Conservation (phyloP, 2,888 invertebrate genomes). For the Cantharis rufa region DNA sequence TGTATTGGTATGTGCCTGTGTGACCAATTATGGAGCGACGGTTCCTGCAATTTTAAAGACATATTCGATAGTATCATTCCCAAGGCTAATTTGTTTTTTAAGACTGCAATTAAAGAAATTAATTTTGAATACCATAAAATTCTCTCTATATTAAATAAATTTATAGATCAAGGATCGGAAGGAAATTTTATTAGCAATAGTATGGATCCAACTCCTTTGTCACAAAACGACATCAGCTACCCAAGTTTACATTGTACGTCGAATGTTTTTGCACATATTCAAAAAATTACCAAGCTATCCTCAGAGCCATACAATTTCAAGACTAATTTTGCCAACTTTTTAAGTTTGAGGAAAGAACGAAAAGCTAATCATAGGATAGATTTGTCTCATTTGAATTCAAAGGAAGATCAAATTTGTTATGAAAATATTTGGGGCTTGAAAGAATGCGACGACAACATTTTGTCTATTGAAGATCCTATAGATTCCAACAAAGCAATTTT, state of each 20-base stretch:
- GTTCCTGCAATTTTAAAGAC: not conserved
- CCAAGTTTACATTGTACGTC: not conserved
- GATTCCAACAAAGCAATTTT: not conserved
- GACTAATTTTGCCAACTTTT: not conserved
- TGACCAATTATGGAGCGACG: slow-evolving; percentile 13
- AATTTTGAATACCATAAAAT: not conserved
- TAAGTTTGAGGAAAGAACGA: not conserved
- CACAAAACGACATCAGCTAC: not conserved
- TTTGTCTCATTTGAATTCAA: not conserved
- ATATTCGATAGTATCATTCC: slow-evolving; percentile 16
- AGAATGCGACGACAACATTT: not conserved
- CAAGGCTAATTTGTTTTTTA: not conserved
- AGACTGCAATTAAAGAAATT: not conserved
- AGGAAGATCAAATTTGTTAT: not conserved
- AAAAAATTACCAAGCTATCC: not conserved
- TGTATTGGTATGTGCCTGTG: slow-evolving; percentile 18
- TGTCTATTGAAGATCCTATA: too few species aligned
- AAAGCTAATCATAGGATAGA: not conserved
- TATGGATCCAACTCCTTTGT: not conserved
- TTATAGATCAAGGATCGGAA: not conserved
- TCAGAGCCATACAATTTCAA: not conserved
- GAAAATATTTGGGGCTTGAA: not conserved
- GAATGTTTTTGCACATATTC: not conserved
- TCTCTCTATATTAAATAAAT: not conserved
- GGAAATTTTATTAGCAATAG: not conserved